Evolutionary conservation across 2,113 vertebrate genomes (phyloP).

Genomic region (Eulacestoma nigropectus): DNA sequence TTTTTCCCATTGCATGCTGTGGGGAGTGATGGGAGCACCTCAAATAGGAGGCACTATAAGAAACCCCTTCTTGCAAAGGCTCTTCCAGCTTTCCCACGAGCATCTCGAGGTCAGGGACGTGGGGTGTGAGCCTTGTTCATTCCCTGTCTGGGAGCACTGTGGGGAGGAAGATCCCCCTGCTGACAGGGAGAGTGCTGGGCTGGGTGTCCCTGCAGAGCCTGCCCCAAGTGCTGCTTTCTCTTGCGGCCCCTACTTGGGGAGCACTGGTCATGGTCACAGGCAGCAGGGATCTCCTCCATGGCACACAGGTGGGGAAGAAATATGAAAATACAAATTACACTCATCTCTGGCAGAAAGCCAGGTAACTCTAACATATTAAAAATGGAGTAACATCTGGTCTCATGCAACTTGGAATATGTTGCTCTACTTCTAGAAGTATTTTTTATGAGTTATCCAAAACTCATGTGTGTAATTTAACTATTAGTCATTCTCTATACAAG

Average conservation of each 20-base stretch:
- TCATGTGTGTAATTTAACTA: neutral
- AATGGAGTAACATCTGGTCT: neutral
- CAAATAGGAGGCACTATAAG: accelerated
- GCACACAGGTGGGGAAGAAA: neutral
- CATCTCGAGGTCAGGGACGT: neutral
- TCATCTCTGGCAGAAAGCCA: neutral
- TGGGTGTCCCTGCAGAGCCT: neutral
- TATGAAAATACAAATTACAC: neutral
- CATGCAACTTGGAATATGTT: neutral
- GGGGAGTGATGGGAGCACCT: neutral
- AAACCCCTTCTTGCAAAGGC: neutral
- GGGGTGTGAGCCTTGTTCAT: accelerated
- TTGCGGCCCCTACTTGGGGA: accelerated
- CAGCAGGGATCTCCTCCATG: neutral
- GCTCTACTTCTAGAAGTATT: neutral
- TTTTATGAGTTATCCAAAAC: neutral
- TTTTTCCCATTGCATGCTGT: neutral
- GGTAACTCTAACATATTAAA: neutral
- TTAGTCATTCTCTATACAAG: neutral
- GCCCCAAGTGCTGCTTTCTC: neutral
- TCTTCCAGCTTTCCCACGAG: neutral
- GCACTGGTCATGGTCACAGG: neutral
- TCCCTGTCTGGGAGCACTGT: too few species aligned
- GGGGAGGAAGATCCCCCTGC: neutral
- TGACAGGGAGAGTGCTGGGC: neutral